Evolutionary conservation across 2,888 invertebrate genomes (phyloP).

Genomic region (Meteorus colon): DNA sequence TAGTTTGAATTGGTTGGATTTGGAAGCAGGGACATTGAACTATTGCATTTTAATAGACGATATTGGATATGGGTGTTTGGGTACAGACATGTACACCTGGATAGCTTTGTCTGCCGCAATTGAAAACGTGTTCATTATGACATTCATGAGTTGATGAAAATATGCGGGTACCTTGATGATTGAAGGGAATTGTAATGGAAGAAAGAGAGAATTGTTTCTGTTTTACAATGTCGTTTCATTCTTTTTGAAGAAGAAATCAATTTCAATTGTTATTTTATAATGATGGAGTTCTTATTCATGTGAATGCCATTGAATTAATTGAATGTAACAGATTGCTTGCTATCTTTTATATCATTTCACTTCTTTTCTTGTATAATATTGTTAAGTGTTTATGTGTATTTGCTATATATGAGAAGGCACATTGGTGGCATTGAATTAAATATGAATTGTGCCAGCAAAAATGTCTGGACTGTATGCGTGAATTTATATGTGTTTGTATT

Average conservation of each 20-base stretch:
- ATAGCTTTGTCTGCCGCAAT: background rate
- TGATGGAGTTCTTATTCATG: too few species aligned
- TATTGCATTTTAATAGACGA: background rate
- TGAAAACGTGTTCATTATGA: background rate
- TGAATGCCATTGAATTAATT: background rate
- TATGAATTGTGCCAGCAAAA: conserved; percentile 4
- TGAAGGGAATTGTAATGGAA: background rate
- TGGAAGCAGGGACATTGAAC: background rate
- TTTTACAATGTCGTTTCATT: background rate
- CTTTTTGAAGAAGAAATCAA: too few species aligned
- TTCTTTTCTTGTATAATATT: background rate
- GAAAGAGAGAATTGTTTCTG: background rate
- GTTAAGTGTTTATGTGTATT: background rate
- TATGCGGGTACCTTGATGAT: conserved; percentile 36
- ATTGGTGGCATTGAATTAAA: background rate
- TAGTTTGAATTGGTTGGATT: background rate
- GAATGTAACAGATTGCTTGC: conserved; percentile 6
- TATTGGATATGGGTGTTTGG: background rate
- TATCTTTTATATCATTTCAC: background rate
- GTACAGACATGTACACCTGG: background rate
- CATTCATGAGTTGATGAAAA: background rate
- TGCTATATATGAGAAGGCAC: background rate
- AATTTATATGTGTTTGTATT: background rate
- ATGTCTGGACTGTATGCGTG: background rate
- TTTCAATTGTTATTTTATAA: too few species aligned